These are phyloP conservation scores for Tinea pellionella DNA, from an alignment of 2,888 invertebrate genomes.

Conservation along the genomic window DNA sequence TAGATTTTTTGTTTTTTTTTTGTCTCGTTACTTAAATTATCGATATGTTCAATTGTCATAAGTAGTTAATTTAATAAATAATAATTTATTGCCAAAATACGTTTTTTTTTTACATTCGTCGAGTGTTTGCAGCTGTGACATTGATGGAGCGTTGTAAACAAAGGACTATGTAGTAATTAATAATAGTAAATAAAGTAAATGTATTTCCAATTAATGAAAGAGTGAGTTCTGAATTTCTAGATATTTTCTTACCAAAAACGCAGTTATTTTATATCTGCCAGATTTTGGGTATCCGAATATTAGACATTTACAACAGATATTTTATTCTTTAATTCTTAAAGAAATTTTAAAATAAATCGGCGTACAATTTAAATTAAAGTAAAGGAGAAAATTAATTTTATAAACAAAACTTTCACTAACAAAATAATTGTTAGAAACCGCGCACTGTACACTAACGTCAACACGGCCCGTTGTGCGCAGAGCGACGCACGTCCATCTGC, in stretches of 20 bases:
- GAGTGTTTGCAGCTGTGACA: not conserved
- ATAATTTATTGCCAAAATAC: no score
- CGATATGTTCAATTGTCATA: no score
- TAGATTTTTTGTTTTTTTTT: no score
- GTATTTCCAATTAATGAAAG: not conserved
- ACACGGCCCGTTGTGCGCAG: constrained; percentile 12
- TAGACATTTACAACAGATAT: not conserved
- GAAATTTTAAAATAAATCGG: not conserved
- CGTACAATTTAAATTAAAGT: not conserved
- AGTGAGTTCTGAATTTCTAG: not conserved
- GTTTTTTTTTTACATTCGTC: not conserved
- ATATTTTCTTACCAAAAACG: not conserved
- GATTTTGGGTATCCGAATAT: not conserved
- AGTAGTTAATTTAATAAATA: no score
- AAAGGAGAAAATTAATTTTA: not conserved
- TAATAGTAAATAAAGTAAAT: not conserved
- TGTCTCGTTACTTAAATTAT: not conserved
- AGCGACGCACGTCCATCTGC: constrained; percentile 16
- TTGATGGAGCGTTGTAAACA: not conserved
- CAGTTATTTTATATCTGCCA: not conserved
- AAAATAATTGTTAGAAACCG: not conserved
- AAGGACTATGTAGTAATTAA: not conserved
- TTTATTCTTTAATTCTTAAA: not conserved
- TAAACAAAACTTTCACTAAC: constrained; percentile 13
- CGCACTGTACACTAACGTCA: constrained; percentile 7